Base-by-base conservation (phyloP, 2,888 invertebrate species). In the Macroteleia sp. region DNA sequence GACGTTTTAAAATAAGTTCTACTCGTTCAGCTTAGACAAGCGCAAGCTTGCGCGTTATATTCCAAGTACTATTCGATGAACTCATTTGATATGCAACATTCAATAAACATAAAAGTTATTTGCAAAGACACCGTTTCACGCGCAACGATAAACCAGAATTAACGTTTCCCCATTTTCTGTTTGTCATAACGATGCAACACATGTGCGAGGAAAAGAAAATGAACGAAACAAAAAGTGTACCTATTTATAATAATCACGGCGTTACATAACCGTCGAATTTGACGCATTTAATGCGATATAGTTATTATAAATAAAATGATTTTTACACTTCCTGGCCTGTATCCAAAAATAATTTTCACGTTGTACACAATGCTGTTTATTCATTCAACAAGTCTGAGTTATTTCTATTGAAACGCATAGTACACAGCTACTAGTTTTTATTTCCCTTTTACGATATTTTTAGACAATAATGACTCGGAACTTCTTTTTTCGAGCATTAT, bases 341-440 rank as follows among this genome's bases (percentile, higher is more conserved):
- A 6, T 62, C 66, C 77, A 77, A 66, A 70, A 66, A 70, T 71
- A 77, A 57, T 61, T 70, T 61, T 36, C 66, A 70, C 64, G 42
- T 76, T 76, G 59, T 76, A 71, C 46, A 77, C 71, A 71, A 70
- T 70, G 25, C 52, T 77, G 66, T 71, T 71, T 61, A 71, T 71
- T 67, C 71, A 69, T 64, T 71, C 71, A 64, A 66, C 71, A 71
- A 71, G 66, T 71, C 66, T 19, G 5, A 57, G 64, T 70, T 77
- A 67, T 77, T 71, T 77, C 70, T 77, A 71, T 67, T 61, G 77
- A 75, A 67, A 41, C 42, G 46, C 50, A 67, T 62, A 61, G 54
- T 59, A 64, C 39, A 74, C 44, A 30, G 12, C 41, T 39, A 42
- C 30, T 74, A 66, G 41, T 66, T 74, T 74, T 74, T 59, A 61